phyloP scores from a whole-genome alignment of 2,888 invertebrate genomes.

The Drosophila nigritarsus region DNA sequence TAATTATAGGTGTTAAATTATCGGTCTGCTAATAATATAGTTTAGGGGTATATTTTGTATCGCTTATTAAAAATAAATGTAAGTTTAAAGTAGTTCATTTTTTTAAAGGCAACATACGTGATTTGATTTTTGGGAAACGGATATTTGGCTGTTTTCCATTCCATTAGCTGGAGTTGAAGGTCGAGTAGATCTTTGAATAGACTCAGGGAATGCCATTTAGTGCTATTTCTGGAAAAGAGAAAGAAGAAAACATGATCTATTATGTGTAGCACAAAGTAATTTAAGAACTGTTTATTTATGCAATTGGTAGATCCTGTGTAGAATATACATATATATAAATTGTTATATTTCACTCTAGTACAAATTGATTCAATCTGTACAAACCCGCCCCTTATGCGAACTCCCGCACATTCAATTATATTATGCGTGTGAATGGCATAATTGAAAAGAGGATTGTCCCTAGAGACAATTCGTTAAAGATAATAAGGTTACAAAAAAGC shows the following conservation, averaged over 20 bases:
- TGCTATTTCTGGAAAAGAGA: slow-evolving; percentile 26
- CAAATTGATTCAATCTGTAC: slow-evolving; percentile 40
- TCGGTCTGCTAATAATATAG: neutral
- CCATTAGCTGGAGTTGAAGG: slow-evolving; percentile 37
- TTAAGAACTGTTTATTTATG: neutral
- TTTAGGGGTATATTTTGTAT: neutral
- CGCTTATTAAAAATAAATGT: neutral
- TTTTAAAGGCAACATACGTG: slow-evolving; percentile 50
- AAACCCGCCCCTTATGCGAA: slow-evolving; percentile 21
- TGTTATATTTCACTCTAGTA: slow-evolving; percentile 1
- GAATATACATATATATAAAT: neutral
- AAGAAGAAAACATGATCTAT: no score
- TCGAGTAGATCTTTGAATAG: slow-evolving; percentile 27
- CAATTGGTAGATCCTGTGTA: neutral
- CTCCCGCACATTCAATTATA: slow-evolving; percentile 71
- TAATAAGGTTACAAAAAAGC: slow-evolving; percentile 72
- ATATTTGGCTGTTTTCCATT: slow-evolving; percentile 53
- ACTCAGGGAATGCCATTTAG: slow-evolving; percentile 45
- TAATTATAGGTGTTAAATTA: neutral
- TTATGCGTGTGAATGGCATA: slow-evolving; percentile 74
- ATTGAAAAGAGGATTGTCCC: slow-evolving; percentile 73
- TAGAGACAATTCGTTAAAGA: slow-evolving; percentile 76
- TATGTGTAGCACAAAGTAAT: neutral
- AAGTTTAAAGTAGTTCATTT: neutral
- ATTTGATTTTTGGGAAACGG: slow-evolving; percentile 61